Evolutionary conservation across 2,797 vertebrate species (phyloP).

Genomic region (Helostoma temminkii): DNA sequence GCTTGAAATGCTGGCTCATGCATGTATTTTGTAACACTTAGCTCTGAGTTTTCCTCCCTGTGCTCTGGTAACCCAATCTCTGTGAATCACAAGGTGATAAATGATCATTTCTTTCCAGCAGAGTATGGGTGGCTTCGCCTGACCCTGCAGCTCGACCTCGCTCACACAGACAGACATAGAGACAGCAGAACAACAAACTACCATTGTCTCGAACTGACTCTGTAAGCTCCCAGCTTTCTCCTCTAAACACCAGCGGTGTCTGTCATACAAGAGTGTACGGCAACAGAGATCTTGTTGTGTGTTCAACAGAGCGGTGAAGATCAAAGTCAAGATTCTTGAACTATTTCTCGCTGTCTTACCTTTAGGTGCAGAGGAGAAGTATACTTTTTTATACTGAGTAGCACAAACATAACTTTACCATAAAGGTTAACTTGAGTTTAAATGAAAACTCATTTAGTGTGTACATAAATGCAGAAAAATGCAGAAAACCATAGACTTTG

Average conservation of each 20-base stretch:
- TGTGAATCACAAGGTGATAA: slow-evolving; percentile 90
- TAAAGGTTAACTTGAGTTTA: no score
- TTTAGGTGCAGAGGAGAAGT: not conserved
- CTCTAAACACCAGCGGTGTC: slow-evolving; percentile 33
- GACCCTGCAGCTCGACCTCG: slow-evolving; percentile 73
- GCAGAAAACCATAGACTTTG: no score
- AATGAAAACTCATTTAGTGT: no score
- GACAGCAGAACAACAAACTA: slow-evolving; percentile 71
- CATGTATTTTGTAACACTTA: slow-evolving; percentile 11
- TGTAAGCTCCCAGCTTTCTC: slow-evolving; percentile 38
- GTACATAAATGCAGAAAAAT: no score
- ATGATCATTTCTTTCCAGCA: slow-evolving; percentile 88
- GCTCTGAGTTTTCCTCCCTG: slow-evolving; percentile 36
- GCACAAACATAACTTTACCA: no score
- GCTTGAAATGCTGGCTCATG: not conserved
- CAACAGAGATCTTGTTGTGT: slow-evolving; percentile 29
- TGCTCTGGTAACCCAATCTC: slow-evolving; percentile 83
- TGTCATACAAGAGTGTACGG: slow-evolving; percentile 16
- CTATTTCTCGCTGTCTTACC: slow-evolving; percentile 9
- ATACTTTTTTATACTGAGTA: not conserved
- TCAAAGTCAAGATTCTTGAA: slow-evolving; percentile 40
- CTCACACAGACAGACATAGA: slow-evolving; percentile 55
- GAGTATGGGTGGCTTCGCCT: slow-evolving; percentile 84
- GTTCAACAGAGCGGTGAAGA: slow-evolving; percentile 13
- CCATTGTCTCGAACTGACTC: slow-evolving; percentile 52